Conservation (phyloP, 2,888 invertebrate species). For the Ceratothoa steindachneri region DNA sequence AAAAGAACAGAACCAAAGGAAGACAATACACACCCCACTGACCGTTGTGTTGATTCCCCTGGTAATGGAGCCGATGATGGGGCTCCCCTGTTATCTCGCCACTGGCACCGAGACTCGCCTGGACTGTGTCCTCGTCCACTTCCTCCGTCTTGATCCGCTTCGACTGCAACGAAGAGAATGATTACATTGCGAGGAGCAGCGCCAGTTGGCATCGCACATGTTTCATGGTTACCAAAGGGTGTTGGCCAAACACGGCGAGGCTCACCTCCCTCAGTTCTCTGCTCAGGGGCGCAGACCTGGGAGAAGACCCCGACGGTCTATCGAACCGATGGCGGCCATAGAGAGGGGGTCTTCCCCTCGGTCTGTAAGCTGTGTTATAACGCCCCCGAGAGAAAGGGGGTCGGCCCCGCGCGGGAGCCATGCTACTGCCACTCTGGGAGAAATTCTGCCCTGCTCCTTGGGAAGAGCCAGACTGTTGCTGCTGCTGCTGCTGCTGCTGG, state of each 20-base stretch:
- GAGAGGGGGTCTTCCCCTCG: conserved; percentile 42
- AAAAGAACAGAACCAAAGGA: not conserved
- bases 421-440: not conserved
- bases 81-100: not conserved
- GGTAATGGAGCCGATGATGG: not conserved
- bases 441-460: not conserved
- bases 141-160: conserved; percentile 44
- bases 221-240: too few relatives aligned
- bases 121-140: conserved; percentile 23
- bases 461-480: not conserved
- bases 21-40: conserved; percentile 6
- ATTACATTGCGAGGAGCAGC: not conserved
- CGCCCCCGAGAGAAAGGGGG: conserved; percentile 35
- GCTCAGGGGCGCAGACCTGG: not conserved
- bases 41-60: conserved; percentile 17
- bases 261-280: conserved; percentile 6
- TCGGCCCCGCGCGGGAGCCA: conserved; percentile 31
- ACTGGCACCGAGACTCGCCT: not conserved
- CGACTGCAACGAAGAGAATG: not conserved
- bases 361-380: conserved; percentile 35
- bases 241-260: too few relatives aligned
- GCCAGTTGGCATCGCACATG: too few relatives aligned
- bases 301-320: conserved; percentile 14
- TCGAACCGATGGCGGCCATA: conserved; percentile 42
- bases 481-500: too few relatives aligned